Percentiles rank a stretch among this genome's conserved stretches.
These are phyloP conservation scores for Toxostoma redivivum DNA, from an alignment of 2,113 vertebrate species.

Conservation along the genomic window DNA sequence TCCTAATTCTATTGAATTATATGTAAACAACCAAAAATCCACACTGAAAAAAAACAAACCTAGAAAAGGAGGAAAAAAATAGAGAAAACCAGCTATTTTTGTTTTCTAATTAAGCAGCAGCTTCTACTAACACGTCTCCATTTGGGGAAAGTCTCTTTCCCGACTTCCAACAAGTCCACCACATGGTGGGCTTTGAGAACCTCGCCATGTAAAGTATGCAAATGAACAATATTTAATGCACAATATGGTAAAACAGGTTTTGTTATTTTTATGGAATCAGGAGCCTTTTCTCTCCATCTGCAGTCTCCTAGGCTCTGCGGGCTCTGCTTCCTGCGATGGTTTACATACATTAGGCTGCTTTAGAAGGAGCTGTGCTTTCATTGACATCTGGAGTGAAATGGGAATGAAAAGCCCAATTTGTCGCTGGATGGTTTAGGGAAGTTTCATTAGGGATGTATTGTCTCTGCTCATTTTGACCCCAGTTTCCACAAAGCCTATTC, in stretches of 20 bases:
- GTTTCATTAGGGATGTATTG: slow-evolving; percentile 42
- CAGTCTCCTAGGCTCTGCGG: slow-evolving; percentile 34
- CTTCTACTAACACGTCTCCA: slow-evolving; percentile 51
- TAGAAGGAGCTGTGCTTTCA: slow-evolving; percentile 33
- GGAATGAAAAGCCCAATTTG: slow-evolving; percentile 51
- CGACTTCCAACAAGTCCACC: slow-evolving; percentile 56
- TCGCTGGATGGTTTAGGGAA: neutral
- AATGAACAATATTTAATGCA: slow-evolving; percentile 65
- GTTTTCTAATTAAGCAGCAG: slow-evolving; percentile 56
- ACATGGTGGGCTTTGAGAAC: slow-evolving; percentile 61
- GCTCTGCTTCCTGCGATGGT: slow-evolving; percentile 8
- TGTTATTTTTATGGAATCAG: slow-evolving; percentile 64
- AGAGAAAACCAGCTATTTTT: slow-evolving; percentile 27
- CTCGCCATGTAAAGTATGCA: slow-evolving; percentile 49
- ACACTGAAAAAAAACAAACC: neutral
- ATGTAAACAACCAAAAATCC: neutral
- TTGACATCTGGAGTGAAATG: slow-evolving; percentile 49
- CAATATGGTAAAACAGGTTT: slow-evolving; percentile 65
- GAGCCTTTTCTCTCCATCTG: slow-evolving; percentile 64
- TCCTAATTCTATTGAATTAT: neutral
- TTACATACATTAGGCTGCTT: slow-evolving; percentile 56
- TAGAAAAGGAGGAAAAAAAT: neutral
- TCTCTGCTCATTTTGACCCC: neutral
- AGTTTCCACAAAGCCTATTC: neutral
- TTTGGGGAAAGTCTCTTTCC: slow-evolving; percentile 41